Conservation (phyloP, 1,140 invertebrate species). For the Limonius californicus region DNA sequence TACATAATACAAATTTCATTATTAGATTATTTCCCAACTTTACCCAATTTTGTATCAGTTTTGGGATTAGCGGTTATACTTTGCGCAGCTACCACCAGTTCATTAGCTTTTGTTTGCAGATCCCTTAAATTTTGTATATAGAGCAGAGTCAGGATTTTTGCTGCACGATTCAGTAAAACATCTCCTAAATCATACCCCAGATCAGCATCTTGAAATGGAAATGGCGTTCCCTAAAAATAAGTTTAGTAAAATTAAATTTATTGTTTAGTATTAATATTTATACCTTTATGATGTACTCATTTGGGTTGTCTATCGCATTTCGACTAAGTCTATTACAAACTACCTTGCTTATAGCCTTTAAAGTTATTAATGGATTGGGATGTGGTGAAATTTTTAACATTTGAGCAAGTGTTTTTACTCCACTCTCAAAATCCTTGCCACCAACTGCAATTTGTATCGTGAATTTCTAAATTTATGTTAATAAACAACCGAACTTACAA, state of each 20-base stretch:
- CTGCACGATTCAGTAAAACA: slow-evolving; percentile 70
- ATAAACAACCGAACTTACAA: too few relatives aligned
- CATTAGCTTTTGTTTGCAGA: slow-evolving; percentile 92
- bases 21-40: slow-evolving; percentile 85
- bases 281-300: slow-evolving; percentile 43
- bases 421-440: slow-evolving; percentile 76
- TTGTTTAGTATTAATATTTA: too few relatives aligned
- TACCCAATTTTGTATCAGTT: slow-evolving; percentile 90
- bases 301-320: slow-evolving; percentile 61
- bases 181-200: slow-evolving; percentile 69
- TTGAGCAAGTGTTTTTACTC: slow-evolving; percentile 72
- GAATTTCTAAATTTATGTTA: too few relatives aligned
- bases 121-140: slow-evolving; percentile 89
- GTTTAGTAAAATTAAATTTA: too few relatives aligned
- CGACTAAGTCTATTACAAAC: slow-evolving; percentile 63
- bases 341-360: slow-evolving; percentile 70
- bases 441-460: slow-evolving; percentile 77
- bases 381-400: slow-evolving; percentile 77
- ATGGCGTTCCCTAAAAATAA: slow-evolving; percentile 59
- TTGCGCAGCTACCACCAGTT: slow-evolving; percentile 89
- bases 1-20: too few relatives aligned
- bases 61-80: slow-evolving; percentile 93
- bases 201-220: slow-evolving; percentile 62
- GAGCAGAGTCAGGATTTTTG: slow-evolving; percentile 78
- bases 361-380: slow-evolving; percentile 72